A percentile compares a stretch with the other conserved stretches of the same genome.
phyloP scores from a whole-genome alignment of 2,113 vertebrate genomes.

The Hiodon alosoides region DNA sequence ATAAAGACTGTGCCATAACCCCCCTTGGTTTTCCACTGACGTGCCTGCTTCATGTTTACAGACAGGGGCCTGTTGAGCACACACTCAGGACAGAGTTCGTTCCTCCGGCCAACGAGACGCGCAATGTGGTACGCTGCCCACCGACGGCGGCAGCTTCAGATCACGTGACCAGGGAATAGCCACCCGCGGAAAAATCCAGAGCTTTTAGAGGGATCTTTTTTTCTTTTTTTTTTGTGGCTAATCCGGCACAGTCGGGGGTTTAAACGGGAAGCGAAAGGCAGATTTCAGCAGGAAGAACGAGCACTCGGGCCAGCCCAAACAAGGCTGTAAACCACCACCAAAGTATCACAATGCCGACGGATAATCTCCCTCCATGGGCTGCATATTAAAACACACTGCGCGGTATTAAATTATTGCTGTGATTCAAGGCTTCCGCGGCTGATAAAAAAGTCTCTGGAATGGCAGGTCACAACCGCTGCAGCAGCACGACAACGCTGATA shows the following conservation, averaged over 20 bases:
- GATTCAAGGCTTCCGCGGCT: not conserved
- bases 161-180: not conserved
- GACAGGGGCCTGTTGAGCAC: too few species aligned
- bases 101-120: too few species aligned
- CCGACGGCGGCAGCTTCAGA: not conserved
- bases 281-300: not conserved
- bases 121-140: too few species aligned
- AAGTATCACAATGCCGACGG: not conserved
- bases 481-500: not conserved
- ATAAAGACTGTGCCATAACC: too few species aligned
- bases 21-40: too few species aligned
- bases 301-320: not conserved
- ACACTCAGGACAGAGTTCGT: too few species aligned
- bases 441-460: too few species aligned
- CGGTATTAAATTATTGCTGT: not conserved
- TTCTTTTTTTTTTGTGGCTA: conserved; percentile 15
- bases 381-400: not conserved
- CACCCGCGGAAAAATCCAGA: not conserved
- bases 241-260: not conserved
- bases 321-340: not conserved
- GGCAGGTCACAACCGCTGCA: too few species aligned
- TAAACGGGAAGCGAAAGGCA: not conserved
- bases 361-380: not conserved
- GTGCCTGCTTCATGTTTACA: too few species aligned
- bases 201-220: not conserved